Percentiles rank a stretch among this genome's conserved stretches.
Evolutionary conservation across 2,888 invertebrate genomes (phyloP).

Genomic region (Stenotaenia linearis): DNA sequence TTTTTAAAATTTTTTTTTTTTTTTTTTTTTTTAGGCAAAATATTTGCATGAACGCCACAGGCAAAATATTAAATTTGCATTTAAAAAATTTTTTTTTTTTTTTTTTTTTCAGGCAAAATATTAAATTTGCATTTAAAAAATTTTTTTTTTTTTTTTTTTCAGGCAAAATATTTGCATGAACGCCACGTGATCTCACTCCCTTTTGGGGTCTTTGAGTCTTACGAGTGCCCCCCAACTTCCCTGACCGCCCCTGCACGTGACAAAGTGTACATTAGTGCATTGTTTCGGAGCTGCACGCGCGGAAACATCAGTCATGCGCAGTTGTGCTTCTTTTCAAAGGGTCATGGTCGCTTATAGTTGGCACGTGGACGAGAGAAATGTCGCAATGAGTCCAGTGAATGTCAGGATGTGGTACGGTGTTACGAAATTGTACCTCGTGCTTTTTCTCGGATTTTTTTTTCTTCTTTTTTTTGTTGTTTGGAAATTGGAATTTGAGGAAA

Average conservation of each 20-base stretch:
- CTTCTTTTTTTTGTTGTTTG: not conserved
- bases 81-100: not conserved
- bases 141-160: too few species aligned
- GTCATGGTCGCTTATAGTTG: constrained; percentile 14
- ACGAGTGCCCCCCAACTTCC: not conserved
- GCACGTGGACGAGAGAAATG: not conserved
- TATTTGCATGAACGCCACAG: not conserved
- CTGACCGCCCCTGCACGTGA: not conserved
- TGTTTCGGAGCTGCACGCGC: constrained; percentile 21
- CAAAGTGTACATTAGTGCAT: constrained; percentile 12
- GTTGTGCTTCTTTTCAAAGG: constrained; percentile 15
- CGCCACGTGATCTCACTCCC: not conserved
- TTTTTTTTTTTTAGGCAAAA: too few species aligned
- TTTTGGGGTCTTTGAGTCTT: not conserved
- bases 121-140: too few species aligned
- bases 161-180: not conserved
- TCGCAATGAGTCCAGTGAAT: not conserved
- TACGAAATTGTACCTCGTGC: not conserved
- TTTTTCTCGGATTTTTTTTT: not conserved
- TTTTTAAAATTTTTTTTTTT: too few species aligned
- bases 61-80: not conserved
- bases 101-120: not conserved
- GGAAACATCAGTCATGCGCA: constrained; percentile 22
- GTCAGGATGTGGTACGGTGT: not conserved
- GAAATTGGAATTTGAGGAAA: too few species aligned